phyloP scores from a whole-genome alignment of 2,888 invertebrate genomes.

The Agriopis marginaria region DNA sequence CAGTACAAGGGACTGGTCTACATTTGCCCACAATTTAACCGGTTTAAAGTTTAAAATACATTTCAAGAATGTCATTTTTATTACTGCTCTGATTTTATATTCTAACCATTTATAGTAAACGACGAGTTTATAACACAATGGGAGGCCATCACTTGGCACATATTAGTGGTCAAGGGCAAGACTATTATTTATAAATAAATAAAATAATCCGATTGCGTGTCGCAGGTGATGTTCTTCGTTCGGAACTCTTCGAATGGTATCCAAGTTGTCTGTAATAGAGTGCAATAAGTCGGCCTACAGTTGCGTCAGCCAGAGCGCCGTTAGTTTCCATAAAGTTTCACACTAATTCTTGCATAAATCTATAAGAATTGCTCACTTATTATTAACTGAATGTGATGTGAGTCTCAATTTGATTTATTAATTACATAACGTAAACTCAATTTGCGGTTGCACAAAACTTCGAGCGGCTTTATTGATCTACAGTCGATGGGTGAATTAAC shows the following conservation, averaged over 20 bases:
- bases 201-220: too few relatives aligned
- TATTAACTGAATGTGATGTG: conserved; percentile 26
- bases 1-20: conserved; percentile 20
- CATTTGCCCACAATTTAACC: conserved; percentile 13
- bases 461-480: conserved; percentile 12
- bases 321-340: conserved; percentile 50
- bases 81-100: conserved; percentile 11
- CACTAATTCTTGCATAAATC: conserved; percentile 46
- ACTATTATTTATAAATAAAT: too few relatives aligned
- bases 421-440: conserved; percentile 30
- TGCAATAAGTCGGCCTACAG: conserved; percentile 30
- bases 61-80: conserved; percentile 16
- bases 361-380: conserved; percentile 27
- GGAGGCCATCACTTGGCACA: neutral
- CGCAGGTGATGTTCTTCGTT: too few relatives aligned
- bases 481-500: conserved; percentile 10
- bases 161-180: too few relatives aligned
- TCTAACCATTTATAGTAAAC: neutral
- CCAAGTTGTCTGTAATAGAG: too few relatives aligned
- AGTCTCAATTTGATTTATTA: conserved; percentile 32
- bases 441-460: conserved; percentile 20
- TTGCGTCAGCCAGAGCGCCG: conserved; percentile 36
- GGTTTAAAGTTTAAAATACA: conserved; percentile 5
- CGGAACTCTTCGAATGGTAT: too few relatives aligned
- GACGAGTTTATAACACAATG: neutral